A percentile compares a stretch with the other conserved stretches of the same genome.
Evolutionary conservation across 2,113 vertebrate species (phyloP).

Genomic region (Psittacula cyanocephala): DNA sequence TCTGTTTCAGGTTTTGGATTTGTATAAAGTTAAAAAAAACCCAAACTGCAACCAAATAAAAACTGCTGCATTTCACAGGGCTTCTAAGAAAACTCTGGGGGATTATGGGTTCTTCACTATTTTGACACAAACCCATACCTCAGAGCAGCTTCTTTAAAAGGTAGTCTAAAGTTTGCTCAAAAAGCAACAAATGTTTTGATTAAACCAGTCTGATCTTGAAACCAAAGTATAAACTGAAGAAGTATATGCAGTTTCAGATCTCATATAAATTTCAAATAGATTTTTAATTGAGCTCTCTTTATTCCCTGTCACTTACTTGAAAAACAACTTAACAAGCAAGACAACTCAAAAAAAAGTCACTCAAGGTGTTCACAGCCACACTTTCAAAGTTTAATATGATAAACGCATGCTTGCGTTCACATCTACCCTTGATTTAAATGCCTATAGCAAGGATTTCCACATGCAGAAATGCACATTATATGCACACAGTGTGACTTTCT

Average conservation of each 20-base stretch:
- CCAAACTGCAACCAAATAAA: neutral
- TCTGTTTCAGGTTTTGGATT: neutral
- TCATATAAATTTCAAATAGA: neutral
- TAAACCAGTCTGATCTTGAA: conserved; percentile 6
- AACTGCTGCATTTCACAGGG: neutral
- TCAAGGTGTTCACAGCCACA: rapidly evolving
- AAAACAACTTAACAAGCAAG: neutral
- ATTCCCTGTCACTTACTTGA: neutral
- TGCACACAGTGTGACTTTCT: neutral
- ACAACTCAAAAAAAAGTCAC: neutral
- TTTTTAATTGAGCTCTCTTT: neutral
- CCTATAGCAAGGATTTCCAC: neutral
- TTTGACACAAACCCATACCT: neutral
- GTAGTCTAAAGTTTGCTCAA: neutral
- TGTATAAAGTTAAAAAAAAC: neutral
- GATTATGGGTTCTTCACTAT: neutral
- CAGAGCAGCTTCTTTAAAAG: neutral
- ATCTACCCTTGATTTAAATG: neutral
- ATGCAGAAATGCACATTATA: rapidly evolving
- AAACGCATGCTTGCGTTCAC: neutral
- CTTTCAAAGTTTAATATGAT: neutral
- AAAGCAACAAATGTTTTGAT: conserved; percentile 24
- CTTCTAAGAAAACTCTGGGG: neutral
- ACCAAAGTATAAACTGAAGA: neutral
- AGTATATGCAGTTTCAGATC: neutral